Evolutionary conservation across 1,140 invertebrate genomes (phyloP).

Genomic region (Zophobas morio): DNA sequence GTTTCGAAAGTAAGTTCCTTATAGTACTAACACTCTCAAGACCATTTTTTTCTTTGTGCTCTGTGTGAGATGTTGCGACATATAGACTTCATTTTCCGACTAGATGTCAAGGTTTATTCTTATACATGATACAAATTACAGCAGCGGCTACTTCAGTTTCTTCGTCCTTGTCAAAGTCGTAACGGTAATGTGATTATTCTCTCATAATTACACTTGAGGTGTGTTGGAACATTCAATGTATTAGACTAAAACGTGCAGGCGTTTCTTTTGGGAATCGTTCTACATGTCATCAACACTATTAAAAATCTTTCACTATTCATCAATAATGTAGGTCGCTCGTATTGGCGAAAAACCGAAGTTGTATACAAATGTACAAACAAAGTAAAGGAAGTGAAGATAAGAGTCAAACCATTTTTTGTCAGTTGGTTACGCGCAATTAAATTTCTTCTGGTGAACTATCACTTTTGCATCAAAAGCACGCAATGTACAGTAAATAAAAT

Average conservation of each 20-base stretch:
- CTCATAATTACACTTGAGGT: constrained; percentile 19
- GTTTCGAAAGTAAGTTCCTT: no score
- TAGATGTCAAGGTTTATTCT: not conserved
- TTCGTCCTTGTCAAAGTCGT: constrained; percentile 40
- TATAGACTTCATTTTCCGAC: not conserved
- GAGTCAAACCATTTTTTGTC: constrained; percentile 5
- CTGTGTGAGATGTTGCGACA: not conserved
- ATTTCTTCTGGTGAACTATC: constrained; percentile 38
- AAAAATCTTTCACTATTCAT: no score
- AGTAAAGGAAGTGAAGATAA: constrained; percentile 21
- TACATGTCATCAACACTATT: no score
- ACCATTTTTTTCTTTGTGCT: no score
- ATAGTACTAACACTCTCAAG: no score
- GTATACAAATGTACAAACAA: not conserved
- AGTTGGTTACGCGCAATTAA: constrained; percentile 13
- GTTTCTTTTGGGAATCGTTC: no score
- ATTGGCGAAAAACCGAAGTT: not conserved
- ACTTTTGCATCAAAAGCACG: constrained; percentile 45
- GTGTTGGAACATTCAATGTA: not conserved
- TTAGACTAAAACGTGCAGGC: not conserved
- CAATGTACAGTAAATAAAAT: constrained; percentile 41
- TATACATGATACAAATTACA: not conserved
- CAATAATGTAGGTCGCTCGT: not conserved
- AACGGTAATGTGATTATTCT: constrained; percentile 29
- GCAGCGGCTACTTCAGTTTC: constrained; percentile 4